A percentile compares a stretch with the other conserved stretches of the same genome.
Evolutionary conservation across 2,113 vertebrate species (phyloP).

Genomic region (Aspidoscelis tigris): DNA sequence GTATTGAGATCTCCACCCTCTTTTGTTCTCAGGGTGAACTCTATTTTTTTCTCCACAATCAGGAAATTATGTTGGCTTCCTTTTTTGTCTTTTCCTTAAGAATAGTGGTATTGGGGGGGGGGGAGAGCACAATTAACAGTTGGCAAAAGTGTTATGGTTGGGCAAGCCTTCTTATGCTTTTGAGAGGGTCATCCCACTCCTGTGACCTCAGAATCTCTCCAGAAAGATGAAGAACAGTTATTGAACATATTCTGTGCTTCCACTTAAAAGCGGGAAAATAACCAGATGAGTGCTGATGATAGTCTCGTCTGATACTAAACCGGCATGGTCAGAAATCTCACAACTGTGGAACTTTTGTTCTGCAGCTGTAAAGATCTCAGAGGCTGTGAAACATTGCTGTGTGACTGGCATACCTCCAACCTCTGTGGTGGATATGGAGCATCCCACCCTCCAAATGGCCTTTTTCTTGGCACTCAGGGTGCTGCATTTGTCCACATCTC

Average conservation of each 20-base stretch:
- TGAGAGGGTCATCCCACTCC: slow-evolving; percentile 5
- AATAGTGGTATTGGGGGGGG: slow-evolving; percentile 43
- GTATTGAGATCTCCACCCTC: slow-evolving; percentile 33
- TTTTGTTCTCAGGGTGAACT: slow-evolving; percentile 48
- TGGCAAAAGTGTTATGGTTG: slow-evolving; percentile 55
- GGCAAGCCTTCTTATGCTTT: neutral
- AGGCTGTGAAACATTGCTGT: too few species aligned
- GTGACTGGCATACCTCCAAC: too few species aligned
- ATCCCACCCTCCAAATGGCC: too few species aligned
- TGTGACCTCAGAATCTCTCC: neutral
- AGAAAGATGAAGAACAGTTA: slow-evolving; percentile 14
- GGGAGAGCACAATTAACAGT: slow-evolving; percentile 6
- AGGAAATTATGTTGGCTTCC: slow-evolving; percentile 59
- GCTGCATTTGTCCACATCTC: too few species aligned
- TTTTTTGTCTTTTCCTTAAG: slow-evolving; percentile 46
- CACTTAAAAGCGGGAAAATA: neutral
- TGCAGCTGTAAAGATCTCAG: too few species aligned
- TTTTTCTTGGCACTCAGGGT: too few species aligned
- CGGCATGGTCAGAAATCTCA: too few species aligned
- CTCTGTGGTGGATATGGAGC: too few species aligned
- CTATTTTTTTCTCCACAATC: slow-evolving; percentile 45
- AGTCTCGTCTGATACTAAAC: too few species aligned
- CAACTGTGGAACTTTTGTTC: too few species aligned
- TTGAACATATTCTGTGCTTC: neutral
- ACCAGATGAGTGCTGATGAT: neutral